Evolutionary conservation across 2,888 invertebrate species (phyloP).

Genomic region (Subacronicta megacephala): DNA sequence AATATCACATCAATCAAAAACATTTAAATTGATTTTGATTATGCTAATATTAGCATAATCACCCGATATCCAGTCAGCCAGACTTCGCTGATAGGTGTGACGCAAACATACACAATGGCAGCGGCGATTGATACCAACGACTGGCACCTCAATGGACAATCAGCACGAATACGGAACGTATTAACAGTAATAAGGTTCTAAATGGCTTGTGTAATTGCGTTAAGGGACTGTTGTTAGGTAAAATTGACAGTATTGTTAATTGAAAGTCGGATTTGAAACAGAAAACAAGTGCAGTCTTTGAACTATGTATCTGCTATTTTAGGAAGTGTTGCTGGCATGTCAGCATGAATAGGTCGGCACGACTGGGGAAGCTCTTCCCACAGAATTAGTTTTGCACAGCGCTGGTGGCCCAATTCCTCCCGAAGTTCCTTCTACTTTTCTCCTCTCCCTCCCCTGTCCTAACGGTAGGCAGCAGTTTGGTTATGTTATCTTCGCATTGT

Average conservation of each 20-base stretch:
- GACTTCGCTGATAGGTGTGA: conserved; percentile 57
- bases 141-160: conserved; percentile 64
- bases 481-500: too few relatives aligned
- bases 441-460: too few relatives aligned
- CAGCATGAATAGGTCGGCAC: too few relatives aligned
- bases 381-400: too few relatives aligned
- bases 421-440: too few relatives aligned
- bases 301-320: too few relatives aligned
- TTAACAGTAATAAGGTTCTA: conserved; percentile 49
- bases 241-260: conserved; percentile 9
- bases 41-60: conserved; percentile 43
- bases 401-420: too few relatives aligned
- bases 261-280: too few relatives aligned
- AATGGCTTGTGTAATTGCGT: conserved; percentile 28
- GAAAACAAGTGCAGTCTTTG: too few relatives aligned
- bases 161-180: conserved; percentile 54
- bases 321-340: too few relatives aligned
- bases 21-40: conserved; percentile 18
- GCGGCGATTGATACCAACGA: conserved; percentile 51
- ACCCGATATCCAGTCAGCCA: conserved; percentile 33
- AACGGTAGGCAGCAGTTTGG: too few relatives aligned
- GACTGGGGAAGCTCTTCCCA: too few relatives aligned
- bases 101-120: conserved; percentile 71
- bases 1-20: conserved; percentile 17
- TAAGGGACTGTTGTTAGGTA: conserved; percentile 4